Base-by-base conservation (phyloP, 2,797 vertebrate genomes). In the Sebastolobus alascanus region DNA sequence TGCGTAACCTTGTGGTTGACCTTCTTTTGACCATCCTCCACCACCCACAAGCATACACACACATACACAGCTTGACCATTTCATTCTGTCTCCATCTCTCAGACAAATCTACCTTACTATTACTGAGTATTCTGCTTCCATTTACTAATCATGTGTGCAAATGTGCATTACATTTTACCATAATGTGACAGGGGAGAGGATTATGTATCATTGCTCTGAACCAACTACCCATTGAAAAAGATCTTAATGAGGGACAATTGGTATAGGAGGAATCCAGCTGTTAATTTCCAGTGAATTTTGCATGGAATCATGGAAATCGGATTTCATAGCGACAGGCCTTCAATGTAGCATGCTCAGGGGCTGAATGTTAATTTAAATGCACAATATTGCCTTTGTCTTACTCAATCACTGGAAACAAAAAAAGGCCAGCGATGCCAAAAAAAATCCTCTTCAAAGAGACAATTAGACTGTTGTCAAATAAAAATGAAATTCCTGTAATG, bases 211-310 rank as follows among this genome's bases (percentile, higher is more conserved):
- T 77, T 54, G 73, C 58, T 81, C 37, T 56, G 56, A 77, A 73
- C 43, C 58, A 55, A 83, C 71, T 4, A 40, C 31, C 74, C 73
- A 29, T 52, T 77, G 66, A 84, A 78, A 80, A 33, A 46, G 38
- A 74, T 69, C 43, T 54, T 85, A 86, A 90, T 78, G 66, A 90
- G 40, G 77, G 82, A 70, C 75, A 80, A 75, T 81, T 68, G 52
- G 25, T 60, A 55, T 27, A 60, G 68, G 68, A 75, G n/a, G 61
- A 80, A 82, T 64, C 59, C 65, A 85, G 70, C 83, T 70, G 70
- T 68, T 85, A 68, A 81, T 89, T 60, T 79, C 50, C 65, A 66
- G 59, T 80, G 68, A 80, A 89, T 75, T 79, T 77, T 59, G 73
- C 70, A 86, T 78, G 68, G 71, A 83, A 88, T 90, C 70, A 66